These are phyloP conservation scores for Zelostemma sp. DNA, from an alignment of 1,140 invertebrate species.

Conservation along the genomic window DNA sequence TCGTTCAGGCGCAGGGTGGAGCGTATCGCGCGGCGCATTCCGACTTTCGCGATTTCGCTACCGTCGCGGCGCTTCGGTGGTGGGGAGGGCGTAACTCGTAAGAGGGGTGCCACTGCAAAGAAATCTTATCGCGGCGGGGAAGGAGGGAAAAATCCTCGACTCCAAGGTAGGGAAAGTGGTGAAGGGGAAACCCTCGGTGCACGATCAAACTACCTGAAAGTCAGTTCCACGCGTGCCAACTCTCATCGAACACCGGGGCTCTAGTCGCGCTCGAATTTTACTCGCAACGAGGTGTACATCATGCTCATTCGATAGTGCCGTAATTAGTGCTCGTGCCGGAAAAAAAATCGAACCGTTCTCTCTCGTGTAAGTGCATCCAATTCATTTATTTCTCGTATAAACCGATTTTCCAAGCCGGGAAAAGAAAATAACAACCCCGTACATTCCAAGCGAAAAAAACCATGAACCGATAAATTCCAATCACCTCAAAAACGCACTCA, in stretches of 20 bases:
- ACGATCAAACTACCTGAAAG: slow-evolving; percentile 45
- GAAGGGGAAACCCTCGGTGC: slow-evolving; percentile 52
- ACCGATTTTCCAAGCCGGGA: too few relatives aligned
- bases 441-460: too few relatives aligned
- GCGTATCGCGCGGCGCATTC: slow-evolving; percentile 23
- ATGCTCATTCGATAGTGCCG: too few relatives aligned
- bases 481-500: too few relatives aligned
- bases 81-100: slow-evolving; percentile 1
- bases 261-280: too few relatives aligned
- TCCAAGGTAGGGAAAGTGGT: slow-evolving; percentile 48
- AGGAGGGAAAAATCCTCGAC: slow-evolving; percentile 16
- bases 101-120: slow-evolving; percentile 9
- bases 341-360: too few relatives aligned
- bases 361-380: too few relatives aligned
- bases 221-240: slow-evolving; percentile 61
- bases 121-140: slow-evolving; percentile 30
- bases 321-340: too few relatives aligned
- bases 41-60: slow-evolving; percentile 23
- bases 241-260: slow-evolving; percentile 45
- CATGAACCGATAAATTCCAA: too few relatives aligned
- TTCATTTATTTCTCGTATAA: too few relatives aligned
- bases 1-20: slow-evolving; percentile 32
- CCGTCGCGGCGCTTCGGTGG: slow-evolving; percentile 5
- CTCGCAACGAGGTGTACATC: too few relatives aligned
- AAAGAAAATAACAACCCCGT: too few relatives aligned